A percentile compares a stretch with the other conserved stretches of the same genome.
Conservation (phyloP, 2,113 vertebrate species). For the Gopherus flavomarginatus region DNA sequence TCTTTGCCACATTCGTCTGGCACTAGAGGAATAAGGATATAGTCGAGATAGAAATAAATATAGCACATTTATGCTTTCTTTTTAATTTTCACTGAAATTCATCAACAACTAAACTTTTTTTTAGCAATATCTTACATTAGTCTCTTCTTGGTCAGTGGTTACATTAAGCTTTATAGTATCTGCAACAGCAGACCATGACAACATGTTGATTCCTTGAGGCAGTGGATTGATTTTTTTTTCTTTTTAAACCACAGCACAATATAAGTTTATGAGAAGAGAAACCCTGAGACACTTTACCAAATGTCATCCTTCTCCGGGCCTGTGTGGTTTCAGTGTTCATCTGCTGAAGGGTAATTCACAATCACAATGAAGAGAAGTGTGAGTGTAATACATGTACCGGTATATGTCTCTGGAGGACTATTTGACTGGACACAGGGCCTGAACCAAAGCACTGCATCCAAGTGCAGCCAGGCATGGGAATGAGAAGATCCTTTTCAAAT, state of each 20-base stretch:
- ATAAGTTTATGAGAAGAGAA: not conserved
- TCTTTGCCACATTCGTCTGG: not conserved
- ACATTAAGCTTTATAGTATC: not conserved
- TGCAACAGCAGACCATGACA: not conserved
- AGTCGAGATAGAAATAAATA: not conserved
- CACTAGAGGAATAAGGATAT: not conserved
- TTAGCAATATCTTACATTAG: not conserved
- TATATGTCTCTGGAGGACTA: fast-evolving
- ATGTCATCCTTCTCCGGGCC: not conserved
- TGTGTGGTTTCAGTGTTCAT: not conserved
- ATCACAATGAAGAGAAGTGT: not conserved
- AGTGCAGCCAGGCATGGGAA: not conserved
- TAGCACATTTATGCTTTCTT: not conserved
- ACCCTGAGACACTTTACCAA: not conserved
- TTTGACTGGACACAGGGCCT: not conserved
- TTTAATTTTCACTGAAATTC: not conserved
- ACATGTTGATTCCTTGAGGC: not conserved
- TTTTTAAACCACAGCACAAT: not conserved
- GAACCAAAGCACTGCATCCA: not conserved
- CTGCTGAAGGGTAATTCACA: not conserved
- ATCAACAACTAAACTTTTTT: not conserved
- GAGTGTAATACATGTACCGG: not conserved
- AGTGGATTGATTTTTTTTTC: not conserved
- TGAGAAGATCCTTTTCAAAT: not conserved
- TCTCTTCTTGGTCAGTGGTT: not conserved